Evolutionary conservation across 2,888 invertebrate genomes (phyloP).

Genomic region (Ametastegia equiseti): DNA sequence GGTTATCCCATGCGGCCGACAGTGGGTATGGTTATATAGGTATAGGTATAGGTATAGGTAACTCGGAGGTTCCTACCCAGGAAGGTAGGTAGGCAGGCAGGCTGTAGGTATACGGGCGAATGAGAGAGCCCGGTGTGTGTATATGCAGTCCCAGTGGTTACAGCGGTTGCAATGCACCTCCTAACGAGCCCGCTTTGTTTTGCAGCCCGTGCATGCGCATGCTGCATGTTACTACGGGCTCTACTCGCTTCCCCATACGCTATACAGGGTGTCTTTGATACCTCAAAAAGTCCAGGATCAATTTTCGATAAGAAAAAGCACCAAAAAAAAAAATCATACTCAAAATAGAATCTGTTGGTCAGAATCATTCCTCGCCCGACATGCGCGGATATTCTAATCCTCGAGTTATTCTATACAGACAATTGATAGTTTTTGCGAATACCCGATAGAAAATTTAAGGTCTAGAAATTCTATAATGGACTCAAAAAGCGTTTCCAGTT

Average conservation of each 20-base stretch:
- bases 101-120: constrained; percentile 9
- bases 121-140: constrained; percentile 4
- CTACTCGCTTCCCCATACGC: constrained; percentile 50
- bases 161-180: constrained; percentile 73
- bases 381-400: too few species aligned
- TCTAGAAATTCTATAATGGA: too few species aligned
- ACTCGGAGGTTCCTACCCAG: background rate
- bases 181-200: constrained; percentile 76
- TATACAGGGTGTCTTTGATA: constrained; percentile 67
- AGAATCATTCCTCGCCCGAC: too few species aligned
- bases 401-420: too few species aligned
- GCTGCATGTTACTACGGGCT: constrained; percentile 63
- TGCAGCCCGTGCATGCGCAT: constrained; percentile 66
- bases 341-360: too few species aligned
- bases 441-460: too few species aligned
- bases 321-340: too few species aligned
- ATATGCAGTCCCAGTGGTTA: constrained; percentile 51
- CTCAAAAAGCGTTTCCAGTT: too few species aligned
- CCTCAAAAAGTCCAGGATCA: too few species aligned
- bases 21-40: background rate
- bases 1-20: background rate
- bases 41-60: constrained; percentile 13
- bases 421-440: too few species aligned
- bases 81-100: background rate
- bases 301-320: too few species aligned